Conservation (phyloP, 1,140 invertebrate species). For the Adoxophyes honmai region DNA sequence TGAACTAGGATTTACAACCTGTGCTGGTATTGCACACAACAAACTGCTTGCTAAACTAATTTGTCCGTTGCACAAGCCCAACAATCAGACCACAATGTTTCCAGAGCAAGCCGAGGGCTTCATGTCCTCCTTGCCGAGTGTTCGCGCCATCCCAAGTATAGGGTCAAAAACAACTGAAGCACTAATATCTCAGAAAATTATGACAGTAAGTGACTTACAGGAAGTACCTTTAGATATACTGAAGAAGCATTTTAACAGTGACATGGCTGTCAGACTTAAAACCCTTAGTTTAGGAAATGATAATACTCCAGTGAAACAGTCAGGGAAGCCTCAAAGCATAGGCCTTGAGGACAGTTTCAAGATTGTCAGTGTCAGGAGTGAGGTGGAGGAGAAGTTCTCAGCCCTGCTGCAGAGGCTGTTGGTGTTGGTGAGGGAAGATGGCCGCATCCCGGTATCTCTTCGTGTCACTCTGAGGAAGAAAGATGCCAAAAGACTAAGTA, state of each 20-base stretch:
- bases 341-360: slow-evolving; percentile 87
- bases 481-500: slow-evolving; percentile 75
- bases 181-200: slow-evolving; percentile 81
- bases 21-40: slow-evolving; percentile 90
- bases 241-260: slow-evolving; percentile 80
- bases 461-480: slow-evolving; percentile 85
- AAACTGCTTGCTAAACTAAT: slow-evolving; percentile 90
- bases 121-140: slow-evolving; percentile 79
- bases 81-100: slow-evolving; percentile 88
- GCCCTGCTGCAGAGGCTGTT: slow-evolving; percentile 83
- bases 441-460: slow-evolving; percentile 84
- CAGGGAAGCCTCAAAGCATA: slow-evolving; percentile 83
- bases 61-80: slow-evolving; percentile 85
- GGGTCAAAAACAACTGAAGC: slow-evolving; percentile 82
- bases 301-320: slow-evolving; percentile 81
- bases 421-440: slow-evolving; percentile 85
- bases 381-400: slow-evolving; percentile 83
- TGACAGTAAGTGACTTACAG: slow-evolving; percentile 82
- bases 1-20: slow-evolving; percentile 85
- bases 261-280: slow-evolving; percentile 82
- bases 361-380: slow-evolving; percentile 82
- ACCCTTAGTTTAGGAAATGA: slow-evolving; percentile 85
- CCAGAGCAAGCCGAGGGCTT: slow-evolving; percentile 81
- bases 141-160: slow-evolving; percentile 84
- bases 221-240: slow-evolving; percentile 78